Percentiles rank a stretch among this genome's conserved stretches.
Evolutionary conservation across 30 jellyfish, hydroid and myxozoan genomes (phyloP).

Genomic region (Nemopilema nomurai): DNA sequence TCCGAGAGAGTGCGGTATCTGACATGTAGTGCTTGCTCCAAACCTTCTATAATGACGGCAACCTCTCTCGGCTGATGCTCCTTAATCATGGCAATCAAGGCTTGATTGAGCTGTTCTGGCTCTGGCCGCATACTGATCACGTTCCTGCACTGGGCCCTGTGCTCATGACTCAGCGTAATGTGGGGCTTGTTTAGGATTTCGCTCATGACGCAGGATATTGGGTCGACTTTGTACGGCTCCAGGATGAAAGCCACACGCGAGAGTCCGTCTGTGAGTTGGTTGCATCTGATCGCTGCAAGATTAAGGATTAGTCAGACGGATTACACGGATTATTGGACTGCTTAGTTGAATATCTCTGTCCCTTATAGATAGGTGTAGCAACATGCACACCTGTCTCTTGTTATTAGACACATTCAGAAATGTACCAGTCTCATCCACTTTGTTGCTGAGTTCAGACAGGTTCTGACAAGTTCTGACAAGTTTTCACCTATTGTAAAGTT

Average conservation of each 20-base stretch:
- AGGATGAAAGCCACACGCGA: conserved; percentile 55
- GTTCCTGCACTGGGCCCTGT: conserved; percentile 65
- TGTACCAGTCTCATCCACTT: too few relatives aligned
- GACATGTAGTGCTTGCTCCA: not conserved
- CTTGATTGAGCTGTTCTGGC: conserved; percentile 70
- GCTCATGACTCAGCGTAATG: conserved; percentile 66
- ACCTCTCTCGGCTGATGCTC: conserved; percentile 80
- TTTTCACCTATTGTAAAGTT: too few relatives aligned
- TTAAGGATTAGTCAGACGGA: not conserved
- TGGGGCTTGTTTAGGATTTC: conserved; percentile 67
- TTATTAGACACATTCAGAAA: too few relatives aligned
- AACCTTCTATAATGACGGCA: conserved; percentile 72
- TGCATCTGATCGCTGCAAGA: conserved; percentile 47
- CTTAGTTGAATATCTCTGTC: too few relatives aligned
- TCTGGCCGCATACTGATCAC: conserved; percentile 91
- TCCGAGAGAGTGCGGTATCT: not conserved
- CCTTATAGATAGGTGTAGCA: too few relatives aligned
- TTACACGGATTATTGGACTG: not conserved
- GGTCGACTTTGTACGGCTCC: conserved; percentile 79
- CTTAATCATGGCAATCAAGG: conserved; percentile 72
- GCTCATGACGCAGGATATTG: conserved; percentile 73
- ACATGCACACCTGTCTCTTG: too few relatives aligned
- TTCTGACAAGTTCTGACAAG: too few relatives aligned
- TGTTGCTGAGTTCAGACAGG: too few relatives aligned
- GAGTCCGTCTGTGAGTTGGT: conserved; percentile 19